A percentile compares a stretch with the other conserved stretches of the same genome.
These are phyloP conservation scores for Lutjanus argentimaculatus DNA, from an alignment of 2,797 vertebrate genomes.

Conservation along the genomic window DNA sequence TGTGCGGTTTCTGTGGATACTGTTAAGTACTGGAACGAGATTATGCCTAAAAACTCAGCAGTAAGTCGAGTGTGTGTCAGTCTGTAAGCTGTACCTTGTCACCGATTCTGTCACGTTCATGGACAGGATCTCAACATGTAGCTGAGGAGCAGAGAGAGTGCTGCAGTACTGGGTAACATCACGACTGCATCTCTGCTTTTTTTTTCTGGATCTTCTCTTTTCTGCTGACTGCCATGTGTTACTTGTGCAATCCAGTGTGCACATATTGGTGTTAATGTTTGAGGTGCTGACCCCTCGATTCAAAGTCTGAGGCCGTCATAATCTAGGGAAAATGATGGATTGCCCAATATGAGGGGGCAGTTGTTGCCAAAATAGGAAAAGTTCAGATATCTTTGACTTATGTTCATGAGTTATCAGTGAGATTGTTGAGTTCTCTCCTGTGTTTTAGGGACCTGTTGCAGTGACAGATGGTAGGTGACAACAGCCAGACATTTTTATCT, in stretches of 20 bases:
- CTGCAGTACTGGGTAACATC: background rate
- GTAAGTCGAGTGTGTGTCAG: too few relatives aligned
- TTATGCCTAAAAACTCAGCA: too few relatives aligned
- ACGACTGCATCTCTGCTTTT: too few relatives aligned
- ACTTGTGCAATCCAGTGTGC: background rate
- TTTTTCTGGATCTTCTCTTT: background rate
- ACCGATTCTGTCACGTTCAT: background rate
- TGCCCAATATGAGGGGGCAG: background rate
- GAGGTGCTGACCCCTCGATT: background rate
- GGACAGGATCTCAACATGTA: background rate
- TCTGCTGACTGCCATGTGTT: background rate
- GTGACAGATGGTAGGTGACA: background rate
- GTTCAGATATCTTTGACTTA: background rate
- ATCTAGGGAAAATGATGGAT: background rate
- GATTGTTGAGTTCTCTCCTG: background rate
- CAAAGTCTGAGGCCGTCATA: background rate
- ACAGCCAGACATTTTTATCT: slow-evolving; percentile 1
- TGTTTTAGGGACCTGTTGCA: background rate
- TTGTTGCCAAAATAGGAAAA: background rate
- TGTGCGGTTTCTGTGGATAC: background rate
- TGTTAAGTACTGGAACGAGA: background rate
- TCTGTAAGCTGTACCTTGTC: background rate
- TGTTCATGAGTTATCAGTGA: background rate
- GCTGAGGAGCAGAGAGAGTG: background rate
- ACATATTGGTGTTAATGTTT: background rate